Base-by-base conservation (phyloP, 2,797 vertebrate species). In the Urophycis tenuis region DNA sequence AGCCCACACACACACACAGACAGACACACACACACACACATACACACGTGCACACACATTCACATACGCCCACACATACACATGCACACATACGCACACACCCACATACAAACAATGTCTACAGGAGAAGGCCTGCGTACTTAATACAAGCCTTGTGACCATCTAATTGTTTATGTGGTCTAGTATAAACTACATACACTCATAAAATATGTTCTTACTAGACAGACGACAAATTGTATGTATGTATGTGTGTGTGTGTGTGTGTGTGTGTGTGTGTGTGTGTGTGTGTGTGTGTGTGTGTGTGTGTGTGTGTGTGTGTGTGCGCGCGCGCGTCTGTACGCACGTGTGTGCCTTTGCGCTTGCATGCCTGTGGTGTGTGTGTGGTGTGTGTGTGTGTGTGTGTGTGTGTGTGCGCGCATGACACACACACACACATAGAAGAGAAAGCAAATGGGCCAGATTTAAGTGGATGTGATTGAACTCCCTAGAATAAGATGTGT, bases 91-190 rank as follows among this genome's bases (percentile, higher is more conserved):
- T 15, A 45, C 41, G 5, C 49, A 22, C 19, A 9, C n/a, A 60
- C 53, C 2, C 53, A 60, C n/a, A 60, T 9, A 25, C 53, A n/a
- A 12, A 41, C 39, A 41, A 41, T 41, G 14, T 41, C 39, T 53
- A 5, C 6, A 19, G 19, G 45, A 41, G 39, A 14, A 41, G 39
- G 39, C 39, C 14, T 53, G 45, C 22, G 2, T 25, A 60, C 53
- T 25, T 60, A 60, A 60, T 60, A n/a, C 25, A 60, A 60, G 53
- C 53, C 53, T 53, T 53, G 45, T 53, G 45, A n/a, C 14, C 45
- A 60, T 60, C 53, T 60, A 60, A n/a, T 25, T 60, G 53, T 60
- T 60, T 53, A 60, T 60, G 53, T 60, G 53, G 53, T 60, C n/a
- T 60, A 53, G 45, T 53, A 53, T 60, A 60, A n/a, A n/a, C 53